These are phyloP conservation scores for Cecidostiba fungosa DNA, from an alignment of 2,888 invertebrate genomes.

Conservation along the genomic window DNA sequence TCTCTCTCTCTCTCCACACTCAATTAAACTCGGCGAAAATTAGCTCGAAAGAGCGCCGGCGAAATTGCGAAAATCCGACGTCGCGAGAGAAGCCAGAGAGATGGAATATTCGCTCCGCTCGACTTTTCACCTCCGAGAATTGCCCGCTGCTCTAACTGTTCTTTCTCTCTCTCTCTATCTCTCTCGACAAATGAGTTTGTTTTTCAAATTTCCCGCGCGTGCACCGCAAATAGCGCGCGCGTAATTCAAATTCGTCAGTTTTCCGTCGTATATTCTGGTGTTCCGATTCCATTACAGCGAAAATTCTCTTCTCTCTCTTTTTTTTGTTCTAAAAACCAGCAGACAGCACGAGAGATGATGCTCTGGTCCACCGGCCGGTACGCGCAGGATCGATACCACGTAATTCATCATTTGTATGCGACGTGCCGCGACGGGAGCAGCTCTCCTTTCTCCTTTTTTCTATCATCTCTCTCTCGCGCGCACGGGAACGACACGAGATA, in stretches of 20 bases:
- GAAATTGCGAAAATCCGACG: slow-evolving; percentile 56
- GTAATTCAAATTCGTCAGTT: not conserved
- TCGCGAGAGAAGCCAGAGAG: slow-evolving; percentile 5
- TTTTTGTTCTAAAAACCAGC: not conserved
- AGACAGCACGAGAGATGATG: not conserved
- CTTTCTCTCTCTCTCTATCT: not conserved
- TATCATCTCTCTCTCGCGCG: slow-evolving; percentile 49
- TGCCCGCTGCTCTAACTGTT: not conserved
- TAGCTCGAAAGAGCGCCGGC: slow-evolving; percentile 65
- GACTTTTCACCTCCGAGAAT: slow-evolving; percentile 63
- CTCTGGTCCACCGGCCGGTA: not conserved
- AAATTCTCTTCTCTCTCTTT: not conserved
- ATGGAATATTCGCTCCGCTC: slow-evolving; percentile 43
- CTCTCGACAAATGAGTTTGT: not conserved
- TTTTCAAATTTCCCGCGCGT: not conserved
- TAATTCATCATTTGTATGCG: slow-evolving; percentile 80
- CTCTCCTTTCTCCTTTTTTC: slow-evolving; percentile 57
- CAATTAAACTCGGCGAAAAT: slow-evolving; percentile 78
- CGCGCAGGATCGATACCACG: slow-evolving; percentile 75
- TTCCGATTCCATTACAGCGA: not conserved
- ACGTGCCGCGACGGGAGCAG: slow-evolving; percentile 71
- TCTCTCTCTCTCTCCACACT: slow-evolving; percentile 67
- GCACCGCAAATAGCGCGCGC: not conserved
- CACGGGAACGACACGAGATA: not conserved
- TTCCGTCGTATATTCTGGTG: not conserved